phyloP scores from a whole-genome alignment of 2,113 vertebrate species.

The Riparia riparia region DNA sequence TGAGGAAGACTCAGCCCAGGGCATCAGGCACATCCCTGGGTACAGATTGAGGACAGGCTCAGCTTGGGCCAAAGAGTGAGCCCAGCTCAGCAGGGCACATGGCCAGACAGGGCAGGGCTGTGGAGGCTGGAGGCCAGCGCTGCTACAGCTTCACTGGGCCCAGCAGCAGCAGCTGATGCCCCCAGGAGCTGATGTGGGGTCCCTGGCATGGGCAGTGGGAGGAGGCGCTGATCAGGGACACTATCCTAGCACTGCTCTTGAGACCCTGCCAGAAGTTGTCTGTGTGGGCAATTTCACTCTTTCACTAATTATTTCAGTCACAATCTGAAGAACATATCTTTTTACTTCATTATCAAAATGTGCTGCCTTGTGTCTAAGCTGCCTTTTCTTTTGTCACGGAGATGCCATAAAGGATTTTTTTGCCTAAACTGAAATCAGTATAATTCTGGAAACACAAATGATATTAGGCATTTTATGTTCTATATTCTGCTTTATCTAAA shows the following conservation, averaged over 20 bases:
- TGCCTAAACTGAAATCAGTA: neutral
- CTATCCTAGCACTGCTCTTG: neutral
- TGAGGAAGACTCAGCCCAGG: rapidly evolving
- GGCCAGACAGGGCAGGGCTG: neutral
- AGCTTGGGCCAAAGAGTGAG: neutral
- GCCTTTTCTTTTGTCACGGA: neutral
- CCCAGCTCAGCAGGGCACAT: neutral
- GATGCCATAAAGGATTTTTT: neutral
- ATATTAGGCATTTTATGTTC: neutral
- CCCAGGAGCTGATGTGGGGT: neutral
- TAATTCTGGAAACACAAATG: neutral
- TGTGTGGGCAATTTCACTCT: neutral
- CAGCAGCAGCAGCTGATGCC: neutral
- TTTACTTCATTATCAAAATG: neutral
- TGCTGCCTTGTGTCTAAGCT: neutral
- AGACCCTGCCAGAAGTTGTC: neutral
- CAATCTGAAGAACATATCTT: neutral
- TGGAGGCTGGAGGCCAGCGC: neutral
- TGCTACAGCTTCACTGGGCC: neutral
- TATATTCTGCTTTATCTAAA: neutral
- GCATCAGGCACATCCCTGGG: neutral
- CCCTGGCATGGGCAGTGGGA: rapidly evolving
- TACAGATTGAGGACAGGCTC: too few species aligned
- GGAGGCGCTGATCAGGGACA: neutral
- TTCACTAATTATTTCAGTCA: neutral